Conservation (phyloP, 2,797 vertebrate species). For the Euthynnus affinis region DNA sequence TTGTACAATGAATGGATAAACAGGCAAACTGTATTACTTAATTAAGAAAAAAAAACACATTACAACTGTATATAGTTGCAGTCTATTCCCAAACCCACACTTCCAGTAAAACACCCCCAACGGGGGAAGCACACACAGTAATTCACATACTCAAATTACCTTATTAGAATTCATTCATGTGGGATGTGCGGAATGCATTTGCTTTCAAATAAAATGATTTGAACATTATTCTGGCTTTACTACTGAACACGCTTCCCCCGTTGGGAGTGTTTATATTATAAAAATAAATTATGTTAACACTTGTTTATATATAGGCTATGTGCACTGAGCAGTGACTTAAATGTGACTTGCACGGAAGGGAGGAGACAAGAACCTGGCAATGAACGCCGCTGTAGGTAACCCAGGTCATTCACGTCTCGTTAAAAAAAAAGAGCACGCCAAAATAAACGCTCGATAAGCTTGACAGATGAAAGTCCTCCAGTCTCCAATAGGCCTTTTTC, state of each 20-base stretch:
- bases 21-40: conserved; percentile 12
- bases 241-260: conserved; percentile 2
- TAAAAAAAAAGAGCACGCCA: background rate
- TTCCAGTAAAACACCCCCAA: conserved; percentile 28
- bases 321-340: conserved; percentile 17
- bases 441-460: background rate
- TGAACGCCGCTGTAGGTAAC: background rate
- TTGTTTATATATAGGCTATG: conserved; percentile 9
- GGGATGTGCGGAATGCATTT: conserved; percentile 54
- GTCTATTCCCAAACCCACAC: conserved; percentile 35
- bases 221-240: conserved; percentile 51
- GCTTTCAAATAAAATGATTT: conserved; percentile 53
- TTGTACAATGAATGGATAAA: conserved; percentile 32
- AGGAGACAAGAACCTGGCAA: background rate
- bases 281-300: conserved; percentile 32
- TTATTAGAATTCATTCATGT: conserved; percentile 61
- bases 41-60: conserved; percentile 26
- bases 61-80: conserved; percentile 24
- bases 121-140: conserved; percentile 22
- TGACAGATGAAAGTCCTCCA: background rate
- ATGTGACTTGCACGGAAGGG: background rate
- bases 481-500: too few relatives aligned
- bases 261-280: conserved; percentile 34
- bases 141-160: conserved; percentile 56
- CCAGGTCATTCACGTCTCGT: background rate